These are phyloP conservation scores for Varanus salvator DNA, from an alignment of 2,113 vertebrate species.

Conservation along the genomic window DNA sequence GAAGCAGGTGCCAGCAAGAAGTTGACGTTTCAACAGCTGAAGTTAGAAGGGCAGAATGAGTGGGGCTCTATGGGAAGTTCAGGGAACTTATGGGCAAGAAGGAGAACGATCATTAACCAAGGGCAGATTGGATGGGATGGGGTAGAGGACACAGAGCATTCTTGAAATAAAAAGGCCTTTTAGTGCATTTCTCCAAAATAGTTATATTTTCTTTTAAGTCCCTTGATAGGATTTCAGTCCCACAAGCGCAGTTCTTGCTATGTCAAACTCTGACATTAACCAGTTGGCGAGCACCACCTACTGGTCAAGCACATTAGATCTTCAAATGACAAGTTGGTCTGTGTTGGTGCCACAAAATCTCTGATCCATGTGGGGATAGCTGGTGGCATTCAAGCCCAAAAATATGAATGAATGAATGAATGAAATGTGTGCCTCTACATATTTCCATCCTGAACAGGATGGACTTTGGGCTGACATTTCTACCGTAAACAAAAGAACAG, in stretches of 20 bases:
- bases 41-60: too few relatives aligned
- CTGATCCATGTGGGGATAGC: too few relatives aligned
- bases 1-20: neutral
- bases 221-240: neutral
- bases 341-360: neutral
- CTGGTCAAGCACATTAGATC: neutral
- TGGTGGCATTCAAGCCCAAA: too few relatives aligned
- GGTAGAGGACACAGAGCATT: neutral
- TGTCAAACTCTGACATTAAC: neutral
- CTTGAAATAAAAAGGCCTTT: neutral
- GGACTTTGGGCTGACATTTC: neutral
- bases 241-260: neutral
- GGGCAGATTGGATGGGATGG: neutral
- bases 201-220: too few relatives aligned
- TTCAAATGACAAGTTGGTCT: neutral
- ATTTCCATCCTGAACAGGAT: neutral
- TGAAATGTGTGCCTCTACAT: neutral
- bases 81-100: neutral
- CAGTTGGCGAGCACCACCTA: constrained; percentile 5
- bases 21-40: neutral
- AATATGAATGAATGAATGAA: too few relatives aligned
- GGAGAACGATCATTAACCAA: neutral
- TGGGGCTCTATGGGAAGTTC: neutral
- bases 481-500: neutral
- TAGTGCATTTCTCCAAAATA: neutral